Evolutionary conservation across 64 coral and sea anemone genomes (phyloP).

Genomic region (Astreopora myriophthalma): DNA sequence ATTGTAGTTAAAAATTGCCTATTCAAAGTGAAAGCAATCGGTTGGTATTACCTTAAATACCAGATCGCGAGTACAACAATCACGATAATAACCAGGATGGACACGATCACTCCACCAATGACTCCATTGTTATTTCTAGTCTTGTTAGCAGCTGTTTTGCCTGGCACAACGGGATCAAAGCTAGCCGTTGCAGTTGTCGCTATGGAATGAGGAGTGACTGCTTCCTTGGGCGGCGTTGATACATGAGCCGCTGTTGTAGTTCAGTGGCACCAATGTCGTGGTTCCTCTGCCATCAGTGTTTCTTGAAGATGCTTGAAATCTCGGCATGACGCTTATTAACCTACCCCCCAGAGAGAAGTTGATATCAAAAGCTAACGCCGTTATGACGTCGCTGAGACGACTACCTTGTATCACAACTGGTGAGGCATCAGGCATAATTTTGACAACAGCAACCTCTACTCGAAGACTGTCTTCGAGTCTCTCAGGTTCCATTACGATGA

Average conservation of each 20-base stretch:
- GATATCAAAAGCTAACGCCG: not conserved
- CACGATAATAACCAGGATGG: not conserved
- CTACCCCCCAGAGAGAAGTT: not conserved
- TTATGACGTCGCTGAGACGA: not conserved
- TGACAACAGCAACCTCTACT: slow-evolving; percentile 11
- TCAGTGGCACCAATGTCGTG: too few relatives aligned
- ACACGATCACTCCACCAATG: not conserved
- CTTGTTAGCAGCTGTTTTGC: not conserved
- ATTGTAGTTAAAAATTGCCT: too few relatives aligned
- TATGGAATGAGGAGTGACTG: too few relatives aligned
- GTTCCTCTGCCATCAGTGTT: not conserved
- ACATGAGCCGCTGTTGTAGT: not conserved
- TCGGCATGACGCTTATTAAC: not conserved
- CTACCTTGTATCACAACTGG: not conserved
- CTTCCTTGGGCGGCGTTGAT: too few relatives aligned
- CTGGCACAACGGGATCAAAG: not conserved
- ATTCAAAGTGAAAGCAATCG: too few relatives aligned
- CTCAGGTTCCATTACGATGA: not conserved
- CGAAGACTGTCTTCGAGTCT: not conserved
- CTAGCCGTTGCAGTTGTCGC: not conserved
- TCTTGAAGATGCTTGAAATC: not conserved
- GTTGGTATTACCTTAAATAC: slow-evolving; percentile 12
- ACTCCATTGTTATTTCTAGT: not conserved
- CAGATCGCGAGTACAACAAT: not conserved
- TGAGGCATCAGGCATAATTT: not conserved